phyloP scores from a whole-genome alignment of 2,797 vertebrate species.

The Bothrops alternatus region DNA sequence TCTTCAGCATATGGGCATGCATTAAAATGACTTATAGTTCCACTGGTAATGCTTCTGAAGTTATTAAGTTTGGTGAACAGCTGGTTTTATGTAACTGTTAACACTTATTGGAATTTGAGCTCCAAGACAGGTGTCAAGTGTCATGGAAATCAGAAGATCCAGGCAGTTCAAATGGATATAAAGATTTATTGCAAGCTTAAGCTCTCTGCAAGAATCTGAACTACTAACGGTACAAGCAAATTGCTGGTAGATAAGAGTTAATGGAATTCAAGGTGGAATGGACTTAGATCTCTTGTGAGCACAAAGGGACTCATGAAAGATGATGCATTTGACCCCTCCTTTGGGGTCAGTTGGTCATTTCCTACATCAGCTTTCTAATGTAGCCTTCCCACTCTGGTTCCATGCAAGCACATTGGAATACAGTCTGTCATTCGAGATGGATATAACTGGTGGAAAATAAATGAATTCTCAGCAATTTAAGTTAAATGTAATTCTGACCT shows the following conservation, averaged over 20 bases:
- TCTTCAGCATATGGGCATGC: slow-evolving; percentile 4
- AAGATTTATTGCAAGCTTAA: background rate
- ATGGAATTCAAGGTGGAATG: background rate
- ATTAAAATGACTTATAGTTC: background rate
- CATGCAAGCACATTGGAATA: background rate
- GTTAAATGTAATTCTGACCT: background rate
- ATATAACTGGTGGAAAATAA: background rate
- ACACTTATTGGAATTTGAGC: background rate
- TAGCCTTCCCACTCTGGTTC: background rate
- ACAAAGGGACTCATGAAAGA: background rate
- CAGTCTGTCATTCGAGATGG: background rate
- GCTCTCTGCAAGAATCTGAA: background rate
- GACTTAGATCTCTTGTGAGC: background rate
- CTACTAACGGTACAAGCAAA: background rate
- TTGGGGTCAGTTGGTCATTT: background rate
- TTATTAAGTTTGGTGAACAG: background rate
- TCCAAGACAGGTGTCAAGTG: background rate
- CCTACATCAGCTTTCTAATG: background rate
- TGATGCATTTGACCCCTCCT: background rate
- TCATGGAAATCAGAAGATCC: background rate
- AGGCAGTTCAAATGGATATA: background rate
- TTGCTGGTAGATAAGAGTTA: background rate
- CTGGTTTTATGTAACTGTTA: background rate
- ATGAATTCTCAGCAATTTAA: background rate
- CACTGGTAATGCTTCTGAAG: background rate